phyloP scores from a whole-genome alignment of 2,797 vertebrate species.

The Australoheros facetus region DNA sequence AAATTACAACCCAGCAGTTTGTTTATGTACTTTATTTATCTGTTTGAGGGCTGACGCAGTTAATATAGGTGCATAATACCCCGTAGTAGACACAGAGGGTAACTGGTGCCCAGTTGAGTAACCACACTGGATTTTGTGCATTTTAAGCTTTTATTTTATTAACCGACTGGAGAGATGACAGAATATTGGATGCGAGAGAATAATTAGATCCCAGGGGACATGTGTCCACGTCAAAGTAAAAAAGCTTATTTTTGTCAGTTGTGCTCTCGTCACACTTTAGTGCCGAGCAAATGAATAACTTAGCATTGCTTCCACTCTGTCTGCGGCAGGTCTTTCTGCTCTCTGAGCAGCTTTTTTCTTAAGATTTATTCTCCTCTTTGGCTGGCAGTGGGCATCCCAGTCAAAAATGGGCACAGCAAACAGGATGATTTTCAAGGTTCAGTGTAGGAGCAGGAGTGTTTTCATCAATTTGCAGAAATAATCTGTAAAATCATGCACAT shows the following conservation, averaged over 20 bases:
- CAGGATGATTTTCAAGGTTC: neutral
- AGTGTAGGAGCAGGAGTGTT: no score
- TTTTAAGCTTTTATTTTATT: neutral
- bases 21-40: neutral
- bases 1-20: neutral
- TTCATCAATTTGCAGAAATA: neutral
- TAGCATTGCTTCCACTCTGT: neutral
- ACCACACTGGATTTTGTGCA: neutral
- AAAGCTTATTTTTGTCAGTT: neutral
- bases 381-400: neutral
- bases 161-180: neutral
- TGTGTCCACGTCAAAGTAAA: neutral
- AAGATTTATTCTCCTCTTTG: neutral
- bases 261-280: neutral
- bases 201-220: neutral
- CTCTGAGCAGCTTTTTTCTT: neutral
- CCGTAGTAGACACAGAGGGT: neutral
- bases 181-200: neutral
- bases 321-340: neutral
- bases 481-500: neutral
- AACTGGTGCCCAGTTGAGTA: neutral
- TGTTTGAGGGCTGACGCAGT: neutral
- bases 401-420: neutral
- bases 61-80: neutral
- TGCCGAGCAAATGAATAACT: neutral